Base-by-base conservation (phyloP, 2,113 vertebrate species). In the Laticauda colubrina region DNA sequence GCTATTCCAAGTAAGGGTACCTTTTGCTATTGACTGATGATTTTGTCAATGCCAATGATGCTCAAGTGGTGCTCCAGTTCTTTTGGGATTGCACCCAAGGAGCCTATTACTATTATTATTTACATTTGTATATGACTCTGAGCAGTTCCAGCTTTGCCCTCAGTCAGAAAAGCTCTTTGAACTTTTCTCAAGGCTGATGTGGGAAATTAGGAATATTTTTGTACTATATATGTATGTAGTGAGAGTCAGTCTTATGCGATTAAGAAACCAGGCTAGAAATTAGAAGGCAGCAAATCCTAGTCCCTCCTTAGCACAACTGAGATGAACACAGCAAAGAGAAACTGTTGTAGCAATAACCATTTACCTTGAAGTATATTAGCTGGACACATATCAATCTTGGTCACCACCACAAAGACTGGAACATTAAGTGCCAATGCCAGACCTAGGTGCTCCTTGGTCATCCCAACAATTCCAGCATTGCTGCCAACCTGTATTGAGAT, bases 351-450 rank as follows among this genome's bases (percentile, higher is more conserved):
- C 34, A 95, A 29, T 26, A 81, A 3, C 21, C 87, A 93, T 95
- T 98, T 94, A 99, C 99, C 99, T 98, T 99, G 99, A 56, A 99
- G 97, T 96, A 99, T 99, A 96, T 99, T 99, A 95, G 99, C 98
- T 51, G 99, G 99, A 97, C 99, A 99, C 99, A 99, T 99, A 97
- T 99, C 99, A 34, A 99, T 99, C 97, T 99, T 99, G 94, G 99
- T 99, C 94, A 99, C 99, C 95, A 99, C 99, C 61, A 99, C 99
- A 95, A 99, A 99, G 93, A 99, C 99, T 0, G 99, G 99, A 88
- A 99, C 99, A 0, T 99, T 99, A 93, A 99, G 98, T 20, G 99
- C 99, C 96, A 99, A 96, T 0, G 99, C 99, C 96, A 99, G 97
- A 75, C 99, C 99, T 96, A 99, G 97, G 94, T 99, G 99, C 96